These are phyloP conservation scores for Sebastes aleutianus DNA, from an alignment of 2,797 vertebrate genomes.

Conservation along the genomic window DNA sequence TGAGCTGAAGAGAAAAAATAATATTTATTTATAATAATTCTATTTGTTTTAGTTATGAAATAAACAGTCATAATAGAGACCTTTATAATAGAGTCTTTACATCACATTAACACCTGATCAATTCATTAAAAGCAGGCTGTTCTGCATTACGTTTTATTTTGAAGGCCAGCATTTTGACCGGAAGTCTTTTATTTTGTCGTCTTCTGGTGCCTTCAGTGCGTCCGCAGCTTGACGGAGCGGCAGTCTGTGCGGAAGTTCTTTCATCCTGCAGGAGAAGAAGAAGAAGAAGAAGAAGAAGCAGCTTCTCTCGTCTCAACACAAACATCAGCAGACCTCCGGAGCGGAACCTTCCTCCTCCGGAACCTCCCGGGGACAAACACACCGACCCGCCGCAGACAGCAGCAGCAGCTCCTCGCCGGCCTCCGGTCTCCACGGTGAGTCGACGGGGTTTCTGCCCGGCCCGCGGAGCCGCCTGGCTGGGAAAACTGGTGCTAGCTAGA, in stretches of 20 bases:
- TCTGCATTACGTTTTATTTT: slow-evolving; percentile 24
- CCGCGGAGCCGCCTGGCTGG: neutral
- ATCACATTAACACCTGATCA: too few species aligned
- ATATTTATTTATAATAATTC: too few species aligned
- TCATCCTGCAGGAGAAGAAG: slow-evolving; percentile 76
- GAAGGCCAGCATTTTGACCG: neutral
- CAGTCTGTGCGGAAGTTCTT: slow-evolving; percentile 87
- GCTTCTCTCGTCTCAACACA: slow-evolving; percentile 61
- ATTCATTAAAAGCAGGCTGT: too few species aligned
- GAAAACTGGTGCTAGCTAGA: slow-evolving; percentile 16
- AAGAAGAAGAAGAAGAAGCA: slow-evolving; percentile 38
- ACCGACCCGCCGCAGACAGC: slow-evolving; percentile 3
- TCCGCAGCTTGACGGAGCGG: slow-evolving; percentile 52
- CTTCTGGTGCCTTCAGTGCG: neutral
- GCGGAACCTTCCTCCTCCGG: slow-evolving; percentile 35
- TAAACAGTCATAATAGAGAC: too few species aligned
- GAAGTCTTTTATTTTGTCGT: slow-evolving; percentile 36
- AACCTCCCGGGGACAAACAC: slow-evolving; percentile 17
- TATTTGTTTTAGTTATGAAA: too few species aligned
- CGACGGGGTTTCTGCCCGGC: neutral
- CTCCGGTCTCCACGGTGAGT: slow-evolving; percentile 72
- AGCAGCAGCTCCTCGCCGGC: slow-evolving; percentile 38
- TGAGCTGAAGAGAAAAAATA: too few species aligned
- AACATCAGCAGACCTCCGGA: slow-evolving; percentile 21
- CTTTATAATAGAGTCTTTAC: too few species aligned